phyloP scores from a whole-genome alignment of 2,797 vertebrate species.

The Pseudopleuronectes americanus region DNA sequence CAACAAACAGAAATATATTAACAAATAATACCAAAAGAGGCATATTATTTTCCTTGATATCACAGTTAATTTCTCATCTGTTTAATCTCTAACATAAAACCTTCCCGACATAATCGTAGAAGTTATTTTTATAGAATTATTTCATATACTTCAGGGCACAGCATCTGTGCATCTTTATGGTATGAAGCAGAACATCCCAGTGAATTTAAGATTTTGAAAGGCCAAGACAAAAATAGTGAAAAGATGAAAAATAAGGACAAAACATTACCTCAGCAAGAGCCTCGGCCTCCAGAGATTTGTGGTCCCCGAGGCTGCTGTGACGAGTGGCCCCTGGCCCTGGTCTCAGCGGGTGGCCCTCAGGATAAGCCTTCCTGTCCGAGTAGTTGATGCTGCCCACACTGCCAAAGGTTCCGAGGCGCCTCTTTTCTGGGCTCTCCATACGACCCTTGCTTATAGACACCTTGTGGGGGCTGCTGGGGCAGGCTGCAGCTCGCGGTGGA shows the following conservation, averaged over 20 bases:
- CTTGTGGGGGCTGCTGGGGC: conserved; percentile 97
- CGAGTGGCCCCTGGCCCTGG: conserved; percentile 89
- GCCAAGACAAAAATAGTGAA: background rate
- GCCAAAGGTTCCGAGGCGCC: conserved; percentile 93
- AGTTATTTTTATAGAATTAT: background rate
- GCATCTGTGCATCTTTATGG: background rate
- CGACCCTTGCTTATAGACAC: conserved; percentile 88
- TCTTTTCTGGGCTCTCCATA: conserved; percentile 95
- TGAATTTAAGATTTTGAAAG: background rate
- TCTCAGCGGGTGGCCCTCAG: conserved; percentile 91
- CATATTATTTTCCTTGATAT: background rate
- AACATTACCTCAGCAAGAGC: conserved; percentile 92
- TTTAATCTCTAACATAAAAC: background rate
- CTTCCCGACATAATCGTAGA: background rate
- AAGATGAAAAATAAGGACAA: background rate
- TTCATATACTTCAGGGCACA: background rate
- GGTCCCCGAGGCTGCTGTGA: conserved; percentile 98
- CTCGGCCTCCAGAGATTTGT: conserved; percentile 95
- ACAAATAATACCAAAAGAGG: background rate
- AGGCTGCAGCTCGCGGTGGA: conserved; percentile 93
- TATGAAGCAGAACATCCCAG: background rate
- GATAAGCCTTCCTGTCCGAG: conserved; percentile 91
- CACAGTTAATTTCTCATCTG: background rate
- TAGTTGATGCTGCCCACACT: conserved; percentile 96
- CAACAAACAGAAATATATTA: background rate